These are phyloP conservation scores for Diorhabda sublineata DNA, from an alignment of 1,140 invertebrate species.

Conservation along the genomic window DNA sequence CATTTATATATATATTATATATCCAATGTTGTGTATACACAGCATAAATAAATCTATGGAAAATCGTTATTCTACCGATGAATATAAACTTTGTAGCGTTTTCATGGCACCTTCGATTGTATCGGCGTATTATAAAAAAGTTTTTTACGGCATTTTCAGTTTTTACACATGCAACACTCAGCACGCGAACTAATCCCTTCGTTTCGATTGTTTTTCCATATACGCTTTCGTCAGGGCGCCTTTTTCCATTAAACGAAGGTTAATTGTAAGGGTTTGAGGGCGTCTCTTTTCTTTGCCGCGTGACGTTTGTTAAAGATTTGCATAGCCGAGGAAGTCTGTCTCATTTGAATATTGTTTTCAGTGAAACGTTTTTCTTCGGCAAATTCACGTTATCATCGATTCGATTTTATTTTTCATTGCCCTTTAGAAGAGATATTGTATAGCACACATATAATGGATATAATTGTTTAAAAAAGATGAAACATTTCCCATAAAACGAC, in stretches of 20 bases:
- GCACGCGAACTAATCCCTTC: slow-evolving; percentile 29
- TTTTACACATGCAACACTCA: slow-evolving; percentile 33
- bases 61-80: slow-evolving; percentile 23
- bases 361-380: slow-evolving; percentile 7
- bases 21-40: neutral
- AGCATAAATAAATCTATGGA: slow-evolving; percentile 19
- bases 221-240: slow-evolving; percentile 1
- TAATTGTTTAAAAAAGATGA: too few relatives aligned
- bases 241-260: slow-evolving; percentile 6
- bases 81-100: slow-evolving; percentile 24
- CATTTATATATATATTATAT: too few relatives aligned
- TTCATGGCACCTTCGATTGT: slow-evolving; percentile 30
- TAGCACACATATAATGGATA: too few relatives aligned
- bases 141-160: slow-evolving; percentile 31
- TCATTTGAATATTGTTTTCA: slow-evolving; percentile 19
- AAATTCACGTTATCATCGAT: neutral
- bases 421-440: too few relatives aligned
- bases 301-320: slow-evolving; percentile 15
- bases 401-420: too few relatives aligned
- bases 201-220: slow-evolving; percentile 15
- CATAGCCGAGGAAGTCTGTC: slow-evolving; percentile 2
- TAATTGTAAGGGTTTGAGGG: neutral
- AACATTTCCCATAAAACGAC: too few relatives aligned
- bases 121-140: slow-evolving; percentile 32
- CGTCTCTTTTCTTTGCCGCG: slow-evolving; percentile 10